Conservation (phyloP, 2,113 vertebrate species). For the Dolichotis patagonum region DNA sequence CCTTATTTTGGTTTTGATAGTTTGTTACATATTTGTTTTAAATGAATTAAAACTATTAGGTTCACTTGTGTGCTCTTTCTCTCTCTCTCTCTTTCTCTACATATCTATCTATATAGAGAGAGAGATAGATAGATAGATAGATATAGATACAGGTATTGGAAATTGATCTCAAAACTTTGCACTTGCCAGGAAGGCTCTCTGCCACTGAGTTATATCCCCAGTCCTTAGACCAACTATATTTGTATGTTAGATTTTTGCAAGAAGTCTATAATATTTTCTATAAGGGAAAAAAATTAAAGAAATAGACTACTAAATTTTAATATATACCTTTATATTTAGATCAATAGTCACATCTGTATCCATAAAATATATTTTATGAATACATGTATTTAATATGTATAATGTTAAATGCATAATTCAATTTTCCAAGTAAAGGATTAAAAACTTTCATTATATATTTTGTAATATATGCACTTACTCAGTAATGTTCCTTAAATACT, state of each 20-base stretch:
- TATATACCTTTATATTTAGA: not conserved
- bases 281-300: conserved; percentile 8
- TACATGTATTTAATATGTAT: not conserved
- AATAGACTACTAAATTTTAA: not conserved
- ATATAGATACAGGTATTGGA: too few species aligned
- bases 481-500: conserved; percentile 32
- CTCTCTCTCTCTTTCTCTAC: too few species aligned
- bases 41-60: not conserved
- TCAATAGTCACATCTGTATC: not conserved
- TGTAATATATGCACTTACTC: not conserved
- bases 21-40: not conserved
- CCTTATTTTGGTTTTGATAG: not conserved
- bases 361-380: not conserved
- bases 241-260: not conserved
- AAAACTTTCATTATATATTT: not conserved
- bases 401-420: not conserved
- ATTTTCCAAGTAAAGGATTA: conserved; percentile 2
- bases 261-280: not conserved
- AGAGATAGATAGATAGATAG: too few species aligned
- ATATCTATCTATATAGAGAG: too few species aligned
- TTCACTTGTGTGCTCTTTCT: too few species aligned
- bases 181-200: too few species aligned
- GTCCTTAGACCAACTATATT: not conserved
- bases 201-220: too few species aligned
- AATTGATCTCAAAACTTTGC: too few species aligned